Evolutionary conservation across 2,113 vertebrate species (phyloP), one percentile per base, ranked within the genome.

Genomic region (Alligator sinensis): DNA sequence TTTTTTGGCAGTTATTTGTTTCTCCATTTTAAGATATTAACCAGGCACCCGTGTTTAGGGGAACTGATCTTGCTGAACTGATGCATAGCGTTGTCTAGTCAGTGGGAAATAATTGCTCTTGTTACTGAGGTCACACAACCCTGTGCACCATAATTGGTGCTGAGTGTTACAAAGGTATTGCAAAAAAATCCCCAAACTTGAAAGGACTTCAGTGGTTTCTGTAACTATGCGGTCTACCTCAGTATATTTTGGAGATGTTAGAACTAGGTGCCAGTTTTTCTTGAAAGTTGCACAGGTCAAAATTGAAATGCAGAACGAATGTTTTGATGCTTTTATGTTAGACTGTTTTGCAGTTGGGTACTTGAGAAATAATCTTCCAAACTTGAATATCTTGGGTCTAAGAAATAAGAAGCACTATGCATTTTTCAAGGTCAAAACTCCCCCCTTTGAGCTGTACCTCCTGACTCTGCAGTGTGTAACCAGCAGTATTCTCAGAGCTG

Each of bases 391-490:
- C 76, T 6, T 55, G 3, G 9, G 1, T 2, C 84, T 58, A 81
- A 93, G 88, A 61, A 85, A 57, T 66, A 79, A 61, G 68, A 47
- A 74, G 57, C 90, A 74, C 74, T 64, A 64, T 60, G 89, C 34
- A 27, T 87, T 92, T 61, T 90, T 87, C 80, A 87, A 88, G 92
- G 82, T 75, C 11, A 90, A 47, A 47, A 47, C 47, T 47, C 47
- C 25, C 25, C 63, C 28, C 13, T 66, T 66, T 11, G 86, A 90
- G 59, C 84, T 72, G 79, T 74, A 88, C 86, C 93, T 88, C 86
- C 82, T 93, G 82, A 84, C 90, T 12, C 74, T 86, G 27, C 82
- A 85, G 92, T 90, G 96, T 97, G 93, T 85, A 93, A 47, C 47
- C 47, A 47, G 47, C 47, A 47, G 47, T 47, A 47, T 97, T 96